These are phyloP conservation scores for Noctua comes DNA, from an alignment of 2,888 invertebrate genomes.

Conservation along the genomic window DNA sequence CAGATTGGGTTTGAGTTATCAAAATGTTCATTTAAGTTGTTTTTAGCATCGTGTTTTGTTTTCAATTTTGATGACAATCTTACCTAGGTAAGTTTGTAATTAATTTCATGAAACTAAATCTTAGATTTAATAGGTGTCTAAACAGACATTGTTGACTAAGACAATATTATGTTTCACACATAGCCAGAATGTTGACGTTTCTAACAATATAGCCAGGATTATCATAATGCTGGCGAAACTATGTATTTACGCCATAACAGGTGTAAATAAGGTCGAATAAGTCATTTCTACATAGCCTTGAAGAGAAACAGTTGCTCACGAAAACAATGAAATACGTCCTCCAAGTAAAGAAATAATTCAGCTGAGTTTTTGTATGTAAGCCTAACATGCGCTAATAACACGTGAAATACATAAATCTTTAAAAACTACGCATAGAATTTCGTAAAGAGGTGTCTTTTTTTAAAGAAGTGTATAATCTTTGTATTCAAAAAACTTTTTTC, in stretches of 20 bases:
- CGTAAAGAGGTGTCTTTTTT: slow-evolving; percentile 64
- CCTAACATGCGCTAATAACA: slow-evolving; percentile 22
- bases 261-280: slow-evolving; percentile 61
- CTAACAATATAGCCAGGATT: slow-evolving; percentile 28
- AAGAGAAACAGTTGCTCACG: slow-evolving; percentile 41
- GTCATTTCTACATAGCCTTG: slow-evolving; percentile 49
- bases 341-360: slow-evolving; percentile 32
- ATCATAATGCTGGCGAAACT: slow-evolving; percentile 43
- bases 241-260: slow-evolving; percentile 44
- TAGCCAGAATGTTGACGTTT: slow-evolving; percentile 35
- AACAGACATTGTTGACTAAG: slow-evolving; percentile 33
- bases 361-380: slow-evolving; percentile 24
- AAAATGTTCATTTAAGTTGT: slow-evolving; percentile 31
- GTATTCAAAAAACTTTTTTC: slow-evolving; percentile 69
- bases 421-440: slow-evolving; percentile 61
- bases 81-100: slow-evolving; percentile 1
- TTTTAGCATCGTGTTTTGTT: slow-evolving; percentile 11
- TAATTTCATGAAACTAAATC: slow-evolving; percentile 11
- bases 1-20: slow-evolving; percentile 44
- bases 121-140: slow-evolving; percentile 11
- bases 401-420: slow-evolving; percentile 41
- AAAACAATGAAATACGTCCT: slow-evolving; percentile 48
- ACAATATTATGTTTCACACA: slow-evolving; percentile 49
- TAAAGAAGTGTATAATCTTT: slow-evolving; percentile 61
- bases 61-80: slow-evolving; percentile 18